Evolutionary conservation across 1,140 invertebrate genomes (phyloP).

Genomic region (Probaryconus sp.): DNA sequence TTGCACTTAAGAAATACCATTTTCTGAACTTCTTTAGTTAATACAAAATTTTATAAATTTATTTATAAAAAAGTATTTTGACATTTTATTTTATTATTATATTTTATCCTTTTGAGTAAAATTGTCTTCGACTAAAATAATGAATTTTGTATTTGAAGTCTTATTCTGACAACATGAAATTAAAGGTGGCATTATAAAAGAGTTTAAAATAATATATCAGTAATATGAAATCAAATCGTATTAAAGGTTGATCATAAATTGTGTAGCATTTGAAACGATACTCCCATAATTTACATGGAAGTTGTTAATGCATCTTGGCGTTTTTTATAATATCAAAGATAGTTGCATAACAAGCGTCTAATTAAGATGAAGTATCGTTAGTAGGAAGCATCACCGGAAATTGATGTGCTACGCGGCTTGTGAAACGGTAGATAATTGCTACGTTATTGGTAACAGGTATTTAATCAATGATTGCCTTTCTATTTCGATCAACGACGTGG

Average conservation of each 20-base stretch:
- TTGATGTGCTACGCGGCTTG: slow-evolving; percentile 50
- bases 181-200: slow-evolving; percentile 9
- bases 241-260: slow-evolving; percentile 25
- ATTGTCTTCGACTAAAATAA: too few relatives aligned
- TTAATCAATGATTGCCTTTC: slow-evolving; percentile 63
- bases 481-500: slow-evolving; percentile 56
- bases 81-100: too few relatives aligned
- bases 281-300: slow-evolving; percentile 51
- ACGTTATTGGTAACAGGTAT: slow-evolving; percentile 62
- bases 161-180: slow-evolving; percentile 27
- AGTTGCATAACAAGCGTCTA: slow-evolving; percentile 45
- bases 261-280: slow-evolving; percentile 19
- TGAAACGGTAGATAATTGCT: slow-evolving; percentile 62
- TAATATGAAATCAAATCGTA: background rate
- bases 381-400: slow-evolving; percentile 56
- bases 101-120: too few relatives aligned
- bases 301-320: slow-evolving; percentile 26
- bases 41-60: too few relatives aligned
- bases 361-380: slow-evolving; percentile 57
- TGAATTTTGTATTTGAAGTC: too few relatives aligned
- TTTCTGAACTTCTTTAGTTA: too few relatives aligned
- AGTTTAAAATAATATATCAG: too few relatives aligned
- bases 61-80: too few relatives aligned
- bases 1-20: too few relatives aligned
- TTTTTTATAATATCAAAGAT: slow-evolving; percentile 32